These are phyloP conservation scores for Mycalesis mineus DNA, from an alignment of 2,888 invertebrate species.

Conservation along the genomic window DNA sequence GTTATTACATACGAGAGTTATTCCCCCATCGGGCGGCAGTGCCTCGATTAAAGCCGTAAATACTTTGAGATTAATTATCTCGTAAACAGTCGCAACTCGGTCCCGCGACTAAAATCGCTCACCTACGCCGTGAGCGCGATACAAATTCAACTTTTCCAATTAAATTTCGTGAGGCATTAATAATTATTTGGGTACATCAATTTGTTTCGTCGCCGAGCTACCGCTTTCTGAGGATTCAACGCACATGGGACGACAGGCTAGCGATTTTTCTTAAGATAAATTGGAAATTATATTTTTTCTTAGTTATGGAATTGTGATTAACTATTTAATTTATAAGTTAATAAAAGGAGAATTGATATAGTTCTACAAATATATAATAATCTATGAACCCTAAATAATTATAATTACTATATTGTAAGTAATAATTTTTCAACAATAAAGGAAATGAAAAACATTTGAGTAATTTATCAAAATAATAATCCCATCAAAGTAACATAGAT, in stretches of 20 bases:
- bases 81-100: constrained; percentile 72
- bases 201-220: constrained; percentile 73
- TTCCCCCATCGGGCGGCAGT: constrained; percentile 68
- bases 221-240: constrained; percentile 48
- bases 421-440: not conserved
- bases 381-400: too few relatives aligned
- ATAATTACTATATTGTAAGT: too few relatives aligned
- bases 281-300: not conserved
- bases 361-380: too few relatives aligned
- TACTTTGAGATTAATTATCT: constrained; percentile 79
- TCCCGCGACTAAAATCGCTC: constrained; percentile 70
- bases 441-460: not conserved
- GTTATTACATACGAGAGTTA: constrained; percentile 75
- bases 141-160: constrained; percentile 80
- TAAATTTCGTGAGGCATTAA: constrained; percentile 80
- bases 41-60: constrained; percentile 78
- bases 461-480: not conserved
- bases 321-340: too few relatives aligned
- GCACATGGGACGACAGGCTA: constrained; percentile 30
- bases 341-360: too few relatives aligned
- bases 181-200: constrained; percentile 80
- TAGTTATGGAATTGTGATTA: too few relatives aligned
- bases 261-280: constrained; percentile 2
- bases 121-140: constrained; percentile 77
- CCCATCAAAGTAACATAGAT: not conserved